A percentile compares a stretch with the other conserved stretches of the same genome.
Conservation (phyloP, 2,113 vertebrate genomes). For the Hucho hucho region DNA sequence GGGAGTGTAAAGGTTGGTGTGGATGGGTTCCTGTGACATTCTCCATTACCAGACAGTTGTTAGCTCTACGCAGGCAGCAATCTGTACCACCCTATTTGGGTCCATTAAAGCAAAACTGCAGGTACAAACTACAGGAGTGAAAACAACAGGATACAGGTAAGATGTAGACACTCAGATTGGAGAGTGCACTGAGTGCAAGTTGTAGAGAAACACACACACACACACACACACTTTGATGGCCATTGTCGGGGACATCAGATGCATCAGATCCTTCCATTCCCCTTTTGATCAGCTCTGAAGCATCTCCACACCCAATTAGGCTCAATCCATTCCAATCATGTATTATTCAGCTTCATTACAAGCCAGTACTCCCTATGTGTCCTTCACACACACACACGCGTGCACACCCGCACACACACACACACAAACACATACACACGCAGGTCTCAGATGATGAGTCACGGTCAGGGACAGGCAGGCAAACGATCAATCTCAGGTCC, state of each 20-base stretch:
- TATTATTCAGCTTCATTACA: conserved; percentile 36
- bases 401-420: neutral
- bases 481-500: neutral
- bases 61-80: no score
- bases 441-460: neutral
- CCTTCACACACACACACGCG: conserved; percentile 28
- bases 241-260: neutral
- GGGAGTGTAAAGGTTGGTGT: no score
- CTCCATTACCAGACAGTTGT: no score
- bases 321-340: conserved; percentile 31
- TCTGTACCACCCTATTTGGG: no score
- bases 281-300: conserved; percentile 7
- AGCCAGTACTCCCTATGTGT: conserved; percentile 28
- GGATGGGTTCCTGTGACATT: no score
- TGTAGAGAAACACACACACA: neutral
- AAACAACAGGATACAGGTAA: no score
- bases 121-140: no score
- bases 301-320: conserved; percentile 30
- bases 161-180: no score
- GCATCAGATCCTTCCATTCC: neutral
- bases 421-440: neutral
- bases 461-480: neutral
- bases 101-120: no score
- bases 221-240: neutral
- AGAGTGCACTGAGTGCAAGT: no score